phyloP scores from a whole-genome alignment of 2,888 invertebrate species.

The Leptinotarsa juncta region DNA sequence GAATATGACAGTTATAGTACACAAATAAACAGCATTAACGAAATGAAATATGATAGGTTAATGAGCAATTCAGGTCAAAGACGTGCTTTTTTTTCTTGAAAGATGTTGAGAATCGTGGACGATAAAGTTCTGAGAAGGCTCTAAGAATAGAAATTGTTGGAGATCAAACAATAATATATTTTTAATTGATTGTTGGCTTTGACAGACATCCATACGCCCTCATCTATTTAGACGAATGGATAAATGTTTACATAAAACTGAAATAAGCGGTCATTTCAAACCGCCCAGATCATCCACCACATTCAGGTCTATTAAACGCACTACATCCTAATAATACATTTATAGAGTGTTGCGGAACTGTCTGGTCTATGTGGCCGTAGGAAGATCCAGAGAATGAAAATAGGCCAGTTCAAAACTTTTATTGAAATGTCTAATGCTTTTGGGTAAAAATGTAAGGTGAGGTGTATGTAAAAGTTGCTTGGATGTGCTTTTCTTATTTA shows the following conservation, averaged over 20 bases:
- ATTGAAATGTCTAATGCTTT: no score
- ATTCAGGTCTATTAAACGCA: slow-evolving; percentile 59
- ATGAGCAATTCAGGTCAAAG: slow-evolving; percentile 4
- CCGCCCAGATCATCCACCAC: slow-evolving; percentile 51
- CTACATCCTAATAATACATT: slow-evolving; percentile 61
- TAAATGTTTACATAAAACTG: slow-evolving; percentile 34
- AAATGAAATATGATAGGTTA: neutral
- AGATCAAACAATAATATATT: slow-evolving; percentile 19
- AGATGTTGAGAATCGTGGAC: neutral
- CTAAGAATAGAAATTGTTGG: slow-evolving; percentile 14
- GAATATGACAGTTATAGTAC: no score
- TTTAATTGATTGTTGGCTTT: slow-evolving; percentile 21
- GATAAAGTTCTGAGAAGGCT: slow-evolving; percentile 14
- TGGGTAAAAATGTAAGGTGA: no score
- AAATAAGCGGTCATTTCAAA: slow-evolving; percentile 47
- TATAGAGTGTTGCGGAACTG: slow-evolving; percentile 38
- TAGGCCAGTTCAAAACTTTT: slow-evolving; percentile 4
- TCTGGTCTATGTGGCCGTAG: slow-evolving; percentile 13
- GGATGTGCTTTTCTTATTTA: no score
- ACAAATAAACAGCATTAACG: neutral
- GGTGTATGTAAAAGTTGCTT: no score
- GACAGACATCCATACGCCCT: slow-evolving; percentile 21
- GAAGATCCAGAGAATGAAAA: slow-evolving; percentile 1
- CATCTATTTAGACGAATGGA: slow-evolving; percentile 22
- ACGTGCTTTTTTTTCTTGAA: slow-evolving; percentile 4